These are phyloP conservation scores for Silurus glanis DNA, from an alignment of 2,113 vertebrate species.

Conservation along the genomic window DNA sequence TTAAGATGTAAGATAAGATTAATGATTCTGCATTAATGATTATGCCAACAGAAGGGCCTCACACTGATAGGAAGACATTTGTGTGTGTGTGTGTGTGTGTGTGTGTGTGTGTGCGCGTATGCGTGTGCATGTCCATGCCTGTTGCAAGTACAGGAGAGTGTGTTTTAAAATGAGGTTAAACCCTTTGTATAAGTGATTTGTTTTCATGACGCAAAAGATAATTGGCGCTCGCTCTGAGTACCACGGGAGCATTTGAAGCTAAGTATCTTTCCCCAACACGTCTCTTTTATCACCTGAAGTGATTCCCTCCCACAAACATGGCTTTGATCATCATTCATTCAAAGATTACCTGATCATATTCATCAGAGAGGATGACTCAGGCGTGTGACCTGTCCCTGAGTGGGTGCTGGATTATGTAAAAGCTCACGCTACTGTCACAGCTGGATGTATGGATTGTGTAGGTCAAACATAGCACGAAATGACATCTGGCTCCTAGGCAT, in stretches of 20 bases:
- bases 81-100: constrained; percentile 24
- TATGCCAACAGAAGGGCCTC: neutral
- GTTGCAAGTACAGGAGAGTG: neutral
- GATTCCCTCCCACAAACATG: constrained; percentile 47
- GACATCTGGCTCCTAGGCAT: neutral
- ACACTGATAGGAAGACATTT: neutral
- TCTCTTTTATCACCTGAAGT: constrained; percentile 49
- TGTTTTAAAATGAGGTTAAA: constrained; percentile 39
- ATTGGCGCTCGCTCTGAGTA: constrained; percentile 34
- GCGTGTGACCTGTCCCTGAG: neutral
- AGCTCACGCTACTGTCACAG: neutral
- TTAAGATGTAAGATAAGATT: neutral
- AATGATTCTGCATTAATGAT: neutral
- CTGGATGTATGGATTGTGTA: neutral
- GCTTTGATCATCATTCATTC: constrained; percentile 42
- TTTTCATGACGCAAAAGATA: constrained; percentile 47
- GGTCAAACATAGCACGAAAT: neutral
- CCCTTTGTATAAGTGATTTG: constrained; percentile 34
- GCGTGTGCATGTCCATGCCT: neutral
- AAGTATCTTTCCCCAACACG: constrained; percentile 32
- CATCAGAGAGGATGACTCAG: constrained; percentile 42
- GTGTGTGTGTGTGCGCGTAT: constrained; percentile 28
- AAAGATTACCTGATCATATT: constrained; percentile 34
- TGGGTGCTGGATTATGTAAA: constrained; percentile 29
- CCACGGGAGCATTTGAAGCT: constrained; percentile 36